Percentiles rank a stretch among this genome's conserved stretches.
These are phyloP conservation scores for Melopsittacus undulatus DNA, from an alignment of 2,797 vertebrate species.

Conservation along the genomic window DNA sequence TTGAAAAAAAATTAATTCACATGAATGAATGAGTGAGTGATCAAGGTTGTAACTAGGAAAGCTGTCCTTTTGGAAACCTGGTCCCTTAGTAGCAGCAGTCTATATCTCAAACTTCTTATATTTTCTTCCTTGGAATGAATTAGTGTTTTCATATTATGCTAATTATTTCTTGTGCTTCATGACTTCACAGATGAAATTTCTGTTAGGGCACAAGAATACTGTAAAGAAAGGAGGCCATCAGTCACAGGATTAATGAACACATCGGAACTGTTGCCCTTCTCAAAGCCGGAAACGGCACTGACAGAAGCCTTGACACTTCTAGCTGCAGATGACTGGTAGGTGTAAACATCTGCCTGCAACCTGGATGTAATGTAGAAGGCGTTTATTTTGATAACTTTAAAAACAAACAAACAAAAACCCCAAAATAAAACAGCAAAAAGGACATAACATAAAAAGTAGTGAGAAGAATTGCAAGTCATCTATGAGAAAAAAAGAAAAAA, in stretches of 20 bases:
- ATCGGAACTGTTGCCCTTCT: slow-evolving; percentile 81
- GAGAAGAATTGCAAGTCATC: neutral
- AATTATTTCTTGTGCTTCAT: neutral
- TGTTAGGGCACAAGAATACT: slow-evolving; percentile 64
- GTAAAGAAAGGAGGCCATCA: slow-evolving; percentile 74
- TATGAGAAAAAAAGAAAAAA: neutral
- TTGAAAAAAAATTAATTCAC: neutral
- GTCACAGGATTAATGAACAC: slow-evolving; percentile 76
- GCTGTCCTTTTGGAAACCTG: neutral
- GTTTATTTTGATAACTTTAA: neutral
- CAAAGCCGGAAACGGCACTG: slow-evolving; percentile 85
- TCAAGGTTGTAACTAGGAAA: neutral
- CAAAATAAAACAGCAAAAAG: neutral
- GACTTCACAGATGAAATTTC: slow-evolving; percentile 77
- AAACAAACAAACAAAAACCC: neutral
- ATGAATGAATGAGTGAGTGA: rapidly evolving
- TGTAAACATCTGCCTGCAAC: neutral
- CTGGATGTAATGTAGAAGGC: rapidly evolving
- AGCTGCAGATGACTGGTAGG: slow-evolving; percentile 88
- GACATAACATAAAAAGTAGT: neutral
- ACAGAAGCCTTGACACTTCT: slow-evolving; percentile 84
- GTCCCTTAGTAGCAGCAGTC: neutral
- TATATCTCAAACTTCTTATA: rapidly evolving
- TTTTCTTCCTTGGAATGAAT: neutral
- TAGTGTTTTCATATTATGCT: neutral